These are phyloP conservation scores for Drosophila bipectinata DNA, from an alignment of 1,140 invertebrate genomes.

Conservation along the genomic window DNA sequence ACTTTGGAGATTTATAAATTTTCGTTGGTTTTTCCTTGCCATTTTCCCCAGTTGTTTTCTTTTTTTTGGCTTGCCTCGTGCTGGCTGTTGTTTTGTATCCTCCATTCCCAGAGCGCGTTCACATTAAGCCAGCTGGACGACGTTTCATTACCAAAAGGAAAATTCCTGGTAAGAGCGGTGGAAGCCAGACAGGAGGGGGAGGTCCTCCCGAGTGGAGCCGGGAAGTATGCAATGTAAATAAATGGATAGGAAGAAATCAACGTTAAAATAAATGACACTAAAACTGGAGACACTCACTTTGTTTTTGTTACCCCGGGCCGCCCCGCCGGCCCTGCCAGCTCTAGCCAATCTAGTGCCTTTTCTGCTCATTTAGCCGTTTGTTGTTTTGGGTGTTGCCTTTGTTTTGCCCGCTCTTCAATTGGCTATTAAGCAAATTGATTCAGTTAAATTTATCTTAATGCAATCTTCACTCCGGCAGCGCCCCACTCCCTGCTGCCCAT, in stretches of 20 bases:
- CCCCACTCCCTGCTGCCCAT: slow-evolving; percentile 1
- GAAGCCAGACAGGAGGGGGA: slow-evolving; percentile 10
- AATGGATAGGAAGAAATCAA: slow-evolving; percentile 82
- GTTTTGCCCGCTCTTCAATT: slow-evolving; percentile 77
- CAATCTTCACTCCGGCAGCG: slow-evolving; percentile 66
- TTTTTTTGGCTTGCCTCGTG: slow-evolving; percentile 4
- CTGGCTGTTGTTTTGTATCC: slow-evolving; percentile 28
- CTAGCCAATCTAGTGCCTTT: slow-evolving; percentile 15
- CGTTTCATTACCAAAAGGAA: slow-evolving; percentile 69
- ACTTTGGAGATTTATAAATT: slow-evolving; percentile 80
- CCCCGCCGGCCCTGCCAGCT: not conserved
- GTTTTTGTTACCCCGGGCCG: slow-evolving; percentile 48
- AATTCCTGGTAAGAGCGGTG: slow-evolving; percentile 1
- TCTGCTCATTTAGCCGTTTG: slow-evolving; percentile 34
- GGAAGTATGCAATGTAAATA: slow-evolving; percentile 80
- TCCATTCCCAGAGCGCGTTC: slow-evolving; percentile 51
- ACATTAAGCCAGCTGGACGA: slow-evolving; percentile 76
- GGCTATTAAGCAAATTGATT: slow-evolving; percentile 84
- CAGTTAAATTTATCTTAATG: slow-evolving; percentile 84
- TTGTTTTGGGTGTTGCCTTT: slow-evolving; percentile 45
- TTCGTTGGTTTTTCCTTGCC: slow-evolving; percentile 53
- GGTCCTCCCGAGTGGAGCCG: slow-evolving; percentile 45
- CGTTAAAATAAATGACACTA: slow-evolving; percentile 82
- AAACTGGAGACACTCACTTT: slow-evolving; percentile 75
- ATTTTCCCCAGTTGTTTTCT: slow-evolving; percentile 17